Evolutionary conservation across 1,140 invertebrate genomes (phyloP), one percentile per base, ranked within the genome.

Genomic region (Drosophila chauvacae): DNA sequence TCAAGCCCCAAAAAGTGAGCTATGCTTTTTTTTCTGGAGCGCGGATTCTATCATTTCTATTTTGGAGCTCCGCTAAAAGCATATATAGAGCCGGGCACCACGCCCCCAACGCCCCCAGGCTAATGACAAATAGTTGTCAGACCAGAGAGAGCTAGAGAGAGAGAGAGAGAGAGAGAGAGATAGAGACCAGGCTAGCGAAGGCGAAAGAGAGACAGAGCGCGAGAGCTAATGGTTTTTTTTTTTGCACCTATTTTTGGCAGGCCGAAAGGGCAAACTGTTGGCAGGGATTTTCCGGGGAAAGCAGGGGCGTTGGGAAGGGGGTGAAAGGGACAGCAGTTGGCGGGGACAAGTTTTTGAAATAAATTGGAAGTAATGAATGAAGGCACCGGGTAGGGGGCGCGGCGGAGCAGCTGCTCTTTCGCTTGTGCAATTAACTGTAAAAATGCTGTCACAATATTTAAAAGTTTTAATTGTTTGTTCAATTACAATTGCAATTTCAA

Each of bases 371-470:
- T 83, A 84, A 84, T 84, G 81, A 84, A 80, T 77, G 81, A 66
- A 62, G 45, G 35, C 39, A 6, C 28, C 4, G 39, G 33, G 2
- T 2, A 0, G 9, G 44, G 41, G 10, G 10, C 26, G 39, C 47
- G 66, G 55, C 70, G 30, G 30, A 73, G 56, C 68, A 66, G 70
- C 51, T 72, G 73, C 50, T 60, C 53, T 48, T 61, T 65, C 39
- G 59, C 76, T 42, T 77, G 80, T 78, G 84, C 80, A 88, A 88
- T 88, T 88, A 88, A 88, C 84, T 88, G 84, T 83, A 69, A 88
- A 88, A 88, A 83, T 72, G 84, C 84, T 88, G 84, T 88, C 84
- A 88, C 84, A 88, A 90, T 90, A 85, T 90, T 90, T 85, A 81
- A 85, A 90, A 90, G 65, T 90, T 85, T 90, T 90, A 90, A 90